Conservation (phyloP, 2,113 vertebrate species). For the Spilogale gracilis region DNA sequence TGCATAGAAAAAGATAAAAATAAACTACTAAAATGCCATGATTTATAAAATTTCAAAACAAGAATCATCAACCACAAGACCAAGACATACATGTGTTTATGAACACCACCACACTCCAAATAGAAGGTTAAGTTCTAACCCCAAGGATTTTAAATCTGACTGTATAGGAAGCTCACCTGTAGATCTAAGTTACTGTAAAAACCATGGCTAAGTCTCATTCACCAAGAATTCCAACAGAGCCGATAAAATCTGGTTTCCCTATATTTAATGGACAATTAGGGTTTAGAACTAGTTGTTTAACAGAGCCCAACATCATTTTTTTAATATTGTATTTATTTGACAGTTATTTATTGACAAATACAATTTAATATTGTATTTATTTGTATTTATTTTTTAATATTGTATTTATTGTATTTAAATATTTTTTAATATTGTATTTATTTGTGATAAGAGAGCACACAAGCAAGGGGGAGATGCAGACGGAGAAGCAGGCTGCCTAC, state of each 20-base stretch:
- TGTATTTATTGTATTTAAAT: neutral
- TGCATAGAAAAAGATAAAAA: slow-evolving; percentile 4
- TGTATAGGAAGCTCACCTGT: neutral
- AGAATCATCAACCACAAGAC: neutral
- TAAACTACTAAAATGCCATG: neutral
- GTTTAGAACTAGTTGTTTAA: neutral
- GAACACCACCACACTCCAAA: neutral
- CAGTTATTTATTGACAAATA: neutral
- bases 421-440: neutral
- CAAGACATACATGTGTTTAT: neutral
- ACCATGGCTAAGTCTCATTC: neutral
- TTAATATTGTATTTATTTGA: neutral
- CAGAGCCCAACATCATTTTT: neutral
- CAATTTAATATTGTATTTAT: neutral
- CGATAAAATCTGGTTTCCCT: neutral
- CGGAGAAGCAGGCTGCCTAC: too few species aligned
- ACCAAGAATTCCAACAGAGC: neutral
- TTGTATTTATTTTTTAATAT: neutral
- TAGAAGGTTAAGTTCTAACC: neutral
- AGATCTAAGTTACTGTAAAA: neutral
- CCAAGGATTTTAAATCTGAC: neutral
- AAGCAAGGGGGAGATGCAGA: too few species aligned
- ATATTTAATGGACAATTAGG: neutral
- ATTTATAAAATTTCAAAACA: slow-evolving; percentile 9
- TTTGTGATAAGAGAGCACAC: neutral